A percentile compares a stretch with the other conserved stretches of the same genome.
These are phyloP conservation scores for Brachypteracias leptosomus DNA, from an alignment of 2,113 vertebrate species.

Conservation along the genomic window DNA sequence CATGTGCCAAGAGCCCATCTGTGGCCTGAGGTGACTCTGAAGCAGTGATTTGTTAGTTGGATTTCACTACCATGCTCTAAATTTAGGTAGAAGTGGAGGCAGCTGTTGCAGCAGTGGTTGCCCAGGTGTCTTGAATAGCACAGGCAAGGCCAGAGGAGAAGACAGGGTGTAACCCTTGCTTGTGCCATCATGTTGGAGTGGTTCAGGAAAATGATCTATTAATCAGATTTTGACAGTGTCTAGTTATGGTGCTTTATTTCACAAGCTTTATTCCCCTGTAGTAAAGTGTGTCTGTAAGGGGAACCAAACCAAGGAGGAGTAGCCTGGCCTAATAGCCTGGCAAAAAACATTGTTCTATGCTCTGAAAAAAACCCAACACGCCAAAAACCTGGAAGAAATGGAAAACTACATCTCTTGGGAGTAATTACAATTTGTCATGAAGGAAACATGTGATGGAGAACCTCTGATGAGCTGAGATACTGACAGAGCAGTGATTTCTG, in stretches of 20 bases:
- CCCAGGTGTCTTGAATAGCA: not conserved
- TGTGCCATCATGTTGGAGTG: not conserved
- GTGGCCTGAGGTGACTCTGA: not conserved
- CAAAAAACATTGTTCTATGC: not conserved
- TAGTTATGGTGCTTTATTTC: not conserved
- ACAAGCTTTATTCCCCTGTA: not conserved
- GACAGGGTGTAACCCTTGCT: not conserved
- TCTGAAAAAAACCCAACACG: not conserved
- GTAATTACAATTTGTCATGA: not conserved
- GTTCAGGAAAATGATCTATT: not conserved
- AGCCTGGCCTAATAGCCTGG: not conserved
- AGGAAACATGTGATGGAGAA: not conserved
- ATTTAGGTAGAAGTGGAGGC: not conserved
- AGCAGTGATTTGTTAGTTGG: not conserved
- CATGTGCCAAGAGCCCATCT: not conserved
- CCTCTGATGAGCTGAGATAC: not conserved
- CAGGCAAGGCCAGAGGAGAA: not conserved
- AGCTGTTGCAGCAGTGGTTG: not conserved
- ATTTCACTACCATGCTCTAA: not conserved
- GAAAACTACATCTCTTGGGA: not conserved
- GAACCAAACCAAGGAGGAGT: not conserved
- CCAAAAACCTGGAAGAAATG: not conserved
- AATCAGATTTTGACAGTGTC: not conserved
- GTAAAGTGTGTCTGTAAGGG: not conserved
- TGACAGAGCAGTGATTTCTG: not conserved